A percentile compares a stretch with the other conserved stretches of the same genome.
Conservation (phyloP, 2,113 vertebrate genomes). For the Tragelaphus strepsiceros region DNA sequence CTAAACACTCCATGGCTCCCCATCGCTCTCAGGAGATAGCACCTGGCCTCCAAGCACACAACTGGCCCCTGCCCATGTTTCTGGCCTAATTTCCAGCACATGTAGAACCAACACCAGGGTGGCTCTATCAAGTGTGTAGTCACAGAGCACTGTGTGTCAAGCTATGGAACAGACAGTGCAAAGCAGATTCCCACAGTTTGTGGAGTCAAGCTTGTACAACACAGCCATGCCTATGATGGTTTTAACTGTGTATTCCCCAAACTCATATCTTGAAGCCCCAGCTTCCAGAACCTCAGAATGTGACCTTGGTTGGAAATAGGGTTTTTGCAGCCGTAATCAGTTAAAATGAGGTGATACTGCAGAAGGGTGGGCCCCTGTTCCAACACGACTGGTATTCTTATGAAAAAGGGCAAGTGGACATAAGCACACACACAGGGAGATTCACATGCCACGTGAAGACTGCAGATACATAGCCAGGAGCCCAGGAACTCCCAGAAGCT, state of each 20-base stretch:
- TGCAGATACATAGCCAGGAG: not conserved
- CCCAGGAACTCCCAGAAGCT: not conserved
- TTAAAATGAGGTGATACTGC: not conserved
- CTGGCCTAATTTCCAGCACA: not conserved
- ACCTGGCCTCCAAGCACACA: not conserved
- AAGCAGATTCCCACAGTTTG: not conserved
- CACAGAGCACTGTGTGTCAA: not conserved
- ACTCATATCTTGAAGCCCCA: not conserved
- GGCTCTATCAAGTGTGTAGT: too few relatives aligned
- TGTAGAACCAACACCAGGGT: not conserved
- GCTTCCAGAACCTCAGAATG: not conserved
- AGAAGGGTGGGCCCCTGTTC: not conserved
- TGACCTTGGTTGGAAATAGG: not conserved
- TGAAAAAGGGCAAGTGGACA: not conserved
- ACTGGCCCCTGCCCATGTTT: not conserved
- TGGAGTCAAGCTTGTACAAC: not conserved
- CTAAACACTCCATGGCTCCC: not conserved
- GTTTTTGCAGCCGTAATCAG: not conserved
- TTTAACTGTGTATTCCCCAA: not conserved
- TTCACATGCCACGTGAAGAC: accelerated
- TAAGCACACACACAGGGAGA: not conserved
- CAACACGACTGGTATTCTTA: not conserved
- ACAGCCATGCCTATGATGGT: not conserved
- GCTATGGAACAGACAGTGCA: not conserved
- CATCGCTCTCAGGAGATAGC: not conserved